phyloP scores from a whole-genome alignment of 2,113 vertebrate genomes.

The Catharus minimus region DNA sequence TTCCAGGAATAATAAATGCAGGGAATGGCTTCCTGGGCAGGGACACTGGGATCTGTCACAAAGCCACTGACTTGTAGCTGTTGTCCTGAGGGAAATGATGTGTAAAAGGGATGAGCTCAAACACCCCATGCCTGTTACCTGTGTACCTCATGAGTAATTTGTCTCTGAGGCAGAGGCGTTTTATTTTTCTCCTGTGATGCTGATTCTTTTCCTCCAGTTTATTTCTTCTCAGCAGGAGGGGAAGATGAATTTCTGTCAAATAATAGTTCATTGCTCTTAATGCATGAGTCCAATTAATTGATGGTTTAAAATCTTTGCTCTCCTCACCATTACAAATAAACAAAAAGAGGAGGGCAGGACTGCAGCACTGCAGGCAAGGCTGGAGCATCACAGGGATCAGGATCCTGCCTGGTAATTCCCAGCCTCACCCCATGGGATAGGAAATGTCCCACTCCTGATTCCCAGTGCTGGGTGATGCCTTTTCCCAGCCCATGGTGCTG shows the following conservation, averaged over 20 bases:
- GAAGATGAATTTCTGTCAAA: conserved; percentile 40
- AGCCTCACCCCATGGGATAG: rapidly evolving
- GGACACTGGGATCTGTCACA: not conserved
- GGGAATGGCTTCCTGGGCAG: not conserved
- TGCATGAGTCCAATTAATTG: conserved; percentile 52
- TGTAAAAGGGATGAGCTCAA: conserved; percentile 12
- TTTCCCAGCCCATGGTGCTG: rapidly evolving
- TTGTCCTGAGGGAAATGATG: conserved; percentile 31
- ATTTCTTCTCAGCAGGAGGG: conserved; percentile 54
- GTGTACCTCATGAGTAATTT: conserved; percentile 15
- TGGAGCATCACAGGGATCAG: not conserved
- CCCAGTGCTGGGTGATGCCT: rapidly evolving
- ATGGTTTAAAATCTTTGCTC: conserved; percentile 44
- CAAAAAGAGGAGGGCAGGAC: not conserved
- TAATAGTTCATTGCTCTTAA: conserved; percentile 37
- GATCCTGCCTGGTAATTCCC: not conserved
- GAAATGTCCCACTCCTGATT: not conserved
- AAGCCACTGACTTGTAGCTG: not conserved
- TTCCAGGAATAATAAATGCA: not conserved
- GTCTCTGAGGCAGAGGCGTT: conserved; percentile 6
- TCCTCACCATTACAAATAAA: not conserved
- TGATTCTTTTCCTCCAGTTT: conserved; percentile 6
- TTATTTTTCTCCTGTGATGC: not conserved
- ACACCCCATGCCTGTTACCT: not conserved
- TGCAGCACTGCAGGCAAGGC: not conserved